Evolutionary conservation across 1,140 invertebrate species (phyloP), one percentile per base, ranked within the genome.

Genomic region (Leptopilina clavipes): DNA sequence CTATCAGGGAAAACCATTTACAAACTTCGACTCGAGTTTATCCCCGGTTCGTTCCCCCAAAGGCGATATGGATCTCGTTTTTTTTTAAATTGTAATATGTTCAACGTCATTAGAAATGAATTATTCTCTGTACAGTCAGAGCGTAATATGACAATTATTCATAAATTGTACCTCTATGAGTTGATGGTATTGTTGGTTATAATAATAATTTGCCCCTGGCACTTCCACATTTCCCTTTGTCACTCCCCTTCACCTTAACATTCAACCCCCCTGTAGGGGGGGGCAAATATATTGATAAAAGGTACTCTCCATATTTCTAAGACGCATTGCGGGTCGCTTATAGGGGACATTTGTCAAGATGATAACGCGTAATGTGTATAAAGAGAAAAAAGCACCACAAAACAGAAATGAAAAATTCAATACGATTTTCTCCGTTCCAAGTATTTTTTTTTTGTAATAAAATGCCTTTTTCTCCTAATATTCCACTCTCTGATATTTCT

Each of bases 21-120:
- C 56, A 65, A 65, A 65, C 56, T 31, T 31, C 19, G 56, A 25
- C 56, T 65, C 19, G 11, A 65, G 56, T 25, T 65, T 22, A 31
- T 65, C 22, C 56, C 56, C 14, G 56, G 19, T 65, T 65, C 19
- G 19, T 22, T 25, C 56, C 31, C 19, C 56, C 56, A 65, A 22
- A n/a, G 56, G 56, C 56, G 22, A 65, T 12, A 65, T 22, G 56
- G 19, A 31, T 65, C 56, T 31, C 22, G 31, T 65, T 65, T 65
- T 65, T 65, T 3, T 65, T 65, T 65, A 59, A 59, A 59, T 22
- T 59, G 25, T 31, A 31, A 22, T 65, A 19, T 31, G 22, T 31
- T 65, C 22, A 65, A 65, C 56, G 56, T 65, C 56, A 25, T 65
- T 31, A 65, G 56, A 12, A 65, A 65, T 65, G 56, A 65, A 65